A percentile compares a stretch with the other conserved stretches of the same genome.
phyloP scores from a whole-genome alignment of 2,797 vertebrate species.

The Gallirallus australis region DNA sequence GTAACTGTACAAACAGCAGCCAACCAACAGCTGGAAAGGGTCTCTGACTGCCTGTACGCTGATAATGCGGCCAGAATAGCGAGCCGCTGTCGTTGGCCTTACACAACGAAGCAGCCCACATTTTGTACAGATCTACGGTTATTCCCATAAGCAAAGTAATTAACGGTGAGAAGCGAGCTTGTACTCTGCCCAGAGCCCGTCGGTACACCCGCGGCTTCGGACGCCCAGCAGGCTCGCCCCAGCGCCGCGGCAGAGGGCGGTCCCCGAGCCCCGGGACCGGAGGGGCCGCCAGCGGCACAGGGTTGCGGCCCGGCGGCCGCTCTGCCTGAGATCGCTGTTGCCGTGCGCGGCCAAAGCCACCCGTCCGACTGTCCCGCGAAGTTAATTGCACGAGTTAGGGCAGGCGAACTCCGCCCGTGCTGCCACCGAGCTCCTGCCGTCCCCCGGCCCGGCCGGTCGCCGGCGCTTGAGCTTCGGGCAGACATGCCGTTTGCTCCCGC shows the following conservation, averaged over 20 bases:
- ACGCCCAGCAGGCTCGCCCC: not conserved
- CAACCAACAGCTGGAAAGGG: not conserved
- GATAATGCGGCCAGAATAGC: too few relatives aligned
- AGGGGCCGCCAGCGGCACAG: not conserved
- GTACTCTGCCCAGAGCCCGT: rapidly evolving
- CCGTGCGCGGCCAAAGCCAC: not conserved
- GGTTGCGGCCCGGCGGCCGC: not conserved
- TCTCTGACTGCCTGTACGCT: rapidly evolving
- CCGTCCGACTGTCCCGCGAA: rapidly evolving
- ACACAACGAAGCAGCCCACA: not conserved
- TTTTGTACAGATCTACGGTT: too few relatives aligned
- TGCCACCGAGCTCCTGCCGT: not conserved
- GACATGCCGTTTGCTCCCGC: not conserved
- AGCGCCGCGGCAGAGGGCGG: not conserved
- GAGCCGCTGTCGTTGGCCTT: rapidly evolving
- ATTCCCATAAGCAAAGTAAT: not conserved
- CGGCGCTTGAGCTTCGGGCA: not conserved
- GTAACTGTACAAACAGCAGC: not conserved
- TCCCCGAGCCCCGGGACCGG: too few relatives aligned
- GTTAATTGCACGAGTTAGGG: rapidly evolving
- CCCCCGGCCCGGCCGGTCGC: not conserved
- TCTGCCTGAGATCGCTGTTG: not conserved
- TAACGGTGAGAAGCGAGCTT: too few relatives aligned
- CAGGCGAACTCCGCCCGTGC: not conserved
- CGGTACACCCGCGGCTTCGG: rapidly evolving